A percentile compares a stretch with the other conserved stretches of the same genome.
Evolutionary conservation across 2,888 invertebrate species (phyloP).

Genomic region (Pheosia tremula): DNA sequence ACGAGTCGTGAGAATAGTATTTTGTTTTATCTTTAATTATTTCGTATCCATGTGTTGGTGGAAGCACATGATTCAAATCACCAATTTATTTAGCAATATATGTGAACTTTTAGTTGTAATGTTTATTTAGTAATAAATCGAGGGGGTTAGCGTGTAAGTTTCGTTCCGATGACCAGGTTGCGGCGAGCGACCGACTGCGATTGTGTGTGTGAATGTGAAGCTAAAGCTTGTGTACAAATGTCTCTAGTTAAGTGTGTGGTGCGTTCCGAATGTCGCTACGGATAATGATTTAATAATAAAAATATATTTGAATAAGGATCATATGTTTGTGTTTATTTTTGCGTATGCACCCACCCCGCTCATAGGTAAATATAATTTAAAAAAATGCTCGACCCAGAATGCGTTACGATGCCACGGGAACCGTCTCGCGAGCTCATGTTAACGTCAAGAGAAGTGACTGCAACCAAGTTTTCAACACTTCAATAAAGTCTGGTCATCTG

Average conservation of each 20-base stretch:
- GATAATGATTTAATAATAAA: conserved; percentile 56
- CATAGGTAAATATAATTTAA: no score
- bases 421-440: no score
- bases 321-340: conserved; percentile 27
- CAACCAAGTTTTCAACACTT: no score
- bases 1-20: conserved; percentile 4
- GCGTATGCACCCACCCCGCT: background rate
- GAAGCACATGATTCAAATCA: conserved; percentile 11
- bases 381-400: no score
- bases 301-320: conserved; percentile 49
- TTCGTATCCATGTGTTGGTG: conserved; percentile 11
- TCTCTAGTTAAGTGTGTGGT: conserved; percentile 44
- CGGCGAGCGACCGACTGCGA: conserved; percentile 33
- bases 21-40: conserved; percentile 11
- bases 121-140: conserved; percentile 16
- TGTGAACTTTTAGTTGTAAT: no score
- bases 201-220: conserved; percentile 33
- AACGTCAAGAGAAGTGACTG: no score
- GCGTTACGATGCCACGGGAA: no score
- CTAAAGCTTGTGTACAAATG: conserved; percentile 59
- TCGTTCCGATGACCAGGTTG: conserved; percentile 44
- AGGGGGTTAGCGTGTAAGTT: conserved; percentile 40
- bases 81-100: conserved; percentile 26
- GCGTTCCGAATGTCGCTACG: conserved; percentile 49
- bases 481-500: no score